These are phyloP conservation scores for Hippocampus comes DNA, from an alignment of 2,113 vertebrate genomes.

Conservation along the genomic window DNA sequence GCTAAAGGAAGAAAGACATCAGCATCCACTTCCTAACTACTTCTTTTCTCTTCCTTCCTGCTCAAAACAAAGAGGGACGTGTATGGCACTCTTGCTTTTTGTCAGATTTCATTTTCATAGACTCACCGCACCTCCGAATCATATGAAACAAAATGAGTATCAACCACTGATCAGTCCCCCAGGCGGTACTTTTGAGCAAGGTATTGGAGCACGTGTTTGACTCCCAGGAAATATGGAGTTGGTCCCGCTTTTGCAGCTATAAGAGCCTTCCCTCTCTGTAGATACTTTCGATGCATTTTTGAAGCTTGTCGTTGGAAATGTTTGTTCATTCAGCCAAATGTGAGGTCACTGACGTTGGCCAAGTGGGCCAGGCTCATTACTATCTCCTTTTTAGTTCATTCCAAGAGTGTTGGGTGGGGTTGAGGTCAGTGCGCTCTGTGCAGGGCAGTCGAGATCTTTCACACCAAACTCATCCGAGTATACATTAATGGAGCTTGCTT, in stretches of 20 bases:
- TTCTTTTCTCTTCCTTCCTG: constrained; percentile 67
- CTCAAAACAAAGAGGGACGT: constrained; percentile 26
- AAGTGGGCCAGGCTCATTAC: neutral
- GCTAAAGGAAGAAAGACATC: constrained; percentile 73
- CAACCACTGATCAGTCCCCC: neutral
- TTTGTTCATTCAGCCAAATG: neutral
- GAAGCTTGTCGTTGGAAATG: neutral
- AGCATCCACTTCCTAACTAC: constrained; percentile 68
- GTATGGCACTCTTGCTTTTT: constrained; percentile 17
- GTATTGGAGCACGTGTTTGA: neutral
- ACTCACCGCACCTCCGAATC: neutral
- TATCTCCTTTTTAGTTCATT: neutral
- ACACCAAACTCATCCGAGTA: neutral
- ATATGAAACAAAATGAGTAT: neutral
- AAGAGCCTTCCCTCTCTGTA: neutral
- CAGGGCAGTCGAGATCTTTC: neutral
- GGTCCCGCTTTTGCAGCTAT: neutral
- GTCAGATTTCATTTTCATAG: constrained; percentile 9
- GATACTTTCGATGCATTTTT: neutral
- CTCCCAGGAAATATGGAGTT: neutral
- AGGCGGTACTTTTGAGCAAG: neutral
- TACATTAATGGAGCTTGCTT: neutral
- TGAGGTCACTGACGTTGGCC: neutral
- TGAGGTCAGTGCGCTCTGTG: neutral
- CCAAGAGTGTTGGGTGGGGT: neutral